These are phyloP conservation scores for Euphonia xanthogaster DNA, from an alignment of 2,797 vertebrate species.

Conservation along the genomic window DNA sequence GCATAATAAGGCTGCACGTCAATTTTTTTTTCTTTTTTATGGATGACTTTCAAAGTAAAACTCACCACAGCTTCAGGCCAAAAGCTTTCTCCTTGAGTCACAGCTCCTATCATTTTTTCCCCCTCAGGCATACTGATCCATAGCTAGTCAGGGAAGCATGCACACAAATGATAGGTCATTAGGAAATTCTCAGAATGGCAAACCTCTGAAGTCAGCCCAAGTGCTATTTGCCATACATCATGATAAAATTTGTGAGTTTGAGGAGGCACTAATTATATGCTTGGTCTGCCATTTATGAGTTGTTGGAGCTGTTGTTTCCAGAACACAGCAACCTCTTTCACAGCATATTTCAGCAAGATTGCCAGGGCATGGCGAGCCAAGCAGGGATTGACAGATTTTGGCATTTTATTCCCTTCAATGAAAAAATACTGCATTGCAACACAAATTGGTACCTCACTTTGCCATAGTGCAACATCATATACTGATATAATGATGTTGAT, in stretches of 20 bases:
- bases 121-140: neutral
- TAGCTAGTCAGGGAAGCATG: neutral
- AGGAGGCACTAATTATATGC: neutral
- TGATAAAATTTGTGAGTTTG: neutral
- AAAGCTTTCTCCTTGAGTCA: slow-evolving; percentile 18
- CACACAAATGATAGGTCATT: neutral
- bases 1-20: neutral
- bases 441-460: neutral
- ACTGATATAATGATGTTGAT: neutral
- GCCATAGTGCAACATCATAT: neutral
- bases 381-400: neutral
- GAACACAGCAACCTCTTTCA: neutral
- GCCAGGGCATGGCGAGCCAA: neutral
- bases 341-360: neutral
- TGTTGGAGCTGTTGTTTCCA: neutral
- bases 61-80: neutral
- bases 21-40: neutral
- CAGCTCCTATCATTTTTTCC: neutral
- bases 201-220: slow-evolving; percentile 9
- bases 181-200: slow-evolving; percentile 34
- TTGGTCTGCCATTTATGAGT: neutral
- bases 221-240: neutral
- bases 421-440: neutral
- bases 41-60: neutral
- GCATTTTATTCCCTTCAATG: neutral